Percentiles rank a stretch among this genome's conserved stretches.
Evolutionary conservation across 1,140 invertebrate species (phyloP).

Genomic region (Tetramorium simillimum): DNA sequence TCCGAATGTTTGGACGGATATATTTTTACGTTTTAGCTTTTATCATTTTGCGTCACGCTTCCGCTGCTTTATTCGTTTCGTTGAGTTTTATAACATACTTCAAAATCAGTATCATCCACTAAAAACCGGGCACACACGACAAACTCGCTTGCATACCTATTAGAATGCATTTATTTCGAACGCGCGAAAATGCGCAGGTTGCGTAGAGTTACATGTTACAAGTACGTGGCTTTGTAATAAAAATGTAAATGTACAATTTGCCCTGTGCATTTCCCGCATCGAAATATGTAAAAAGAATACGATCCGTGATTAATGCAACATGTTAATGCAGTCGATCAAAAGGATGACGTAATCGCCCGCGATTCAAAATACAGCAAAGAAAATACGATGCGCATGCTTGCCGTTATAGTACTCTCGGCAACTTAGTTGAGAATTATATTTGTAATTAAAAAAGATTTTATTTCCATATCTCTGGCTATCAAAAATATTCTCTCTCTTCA

Average conservation of each 20-base stretch:
- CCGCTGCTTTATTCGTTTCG: slow-evolving; percentile 43
- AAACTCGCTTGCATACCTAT: slow-evolving; percentile 54
- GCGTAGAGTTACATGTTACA: slow-evolving; percentile 48
- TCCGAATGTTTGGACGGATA: not conserved
- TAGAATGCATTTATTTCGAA: slow-evolving; percentile 60
- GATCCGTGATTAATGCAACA: slow-evolving; percentile 55
- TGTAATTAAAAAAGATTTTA: slow-evolving; percentile 5
- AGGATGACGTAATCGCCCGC: slow-evolving; percentile 31
- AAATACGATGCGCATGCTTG: slow-evolving; percentile 24
- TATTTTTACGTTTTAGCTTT: slow-evolving; percentile 50
- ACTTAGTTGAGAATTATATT: not conserved
- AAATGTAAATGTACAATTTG: slow-evolving; percentile 62
- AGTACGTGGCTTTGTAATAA: slow-evolving; percentile 55
- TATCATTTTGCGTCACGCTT: slow-evolving; percentile 52
- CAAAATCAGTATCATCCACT: slow-evolving; percentile 56
- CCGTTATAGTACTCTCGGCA: not conserved
- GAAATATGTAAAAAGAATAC: slow-evolving; percentile 60
- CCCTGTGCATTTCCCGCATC: slow-evolving; percentile 46
- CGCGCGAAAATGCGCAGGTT: slow-evolving; percentile 50
- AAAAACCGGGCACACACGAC: slow-evolving; percentile 52
- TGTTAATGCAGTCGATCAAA: slow-evolving; percentile 55
- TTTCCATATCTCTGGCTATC: not conserved
- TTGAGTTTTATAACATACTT: slow-evolving; percentile 52
- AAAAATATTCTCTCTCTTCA: slow-evolving; percentile 25
- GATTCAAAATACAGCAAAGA: slow-evolving; percentile 54